These are phyloP conservation scores for Plebejus melissa DNA, from an alignment of 2,888 invertebrate species.

Conservation along the genomic window DNA sequence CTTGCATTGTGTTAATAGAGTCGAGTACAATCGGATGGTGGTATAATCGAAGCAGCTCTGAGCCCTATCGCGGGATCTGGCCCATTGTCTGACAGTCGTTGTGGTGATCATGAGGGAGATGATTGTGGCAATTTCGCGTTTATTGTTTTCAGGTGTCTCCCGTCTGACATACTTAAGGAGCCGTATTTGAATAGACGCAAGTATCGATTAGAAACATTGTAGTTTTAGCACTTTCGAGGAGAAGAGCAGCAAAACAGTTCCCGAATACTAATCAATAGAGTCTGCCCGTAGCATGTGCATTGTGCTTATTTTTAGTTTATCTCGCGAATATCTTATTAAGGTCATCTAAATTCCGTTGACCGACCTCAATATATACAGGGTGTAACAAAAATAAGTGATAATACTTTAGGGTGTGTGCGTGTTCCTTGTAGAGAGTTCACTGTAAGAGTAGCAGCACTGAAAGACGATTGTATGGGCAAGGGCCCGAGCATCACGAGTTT, in stretches of 20 bases:
- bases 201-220: slow-evolving; percentile 24
- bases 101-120: slow-evolving; percentile 73
- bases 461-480: too few species aligned
- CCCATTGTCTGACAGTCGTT: slow-evolving; percentile 72
- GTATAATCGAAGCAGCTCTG: slow-evolving; percentile 77
- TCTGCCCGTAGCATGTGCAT: neutral
- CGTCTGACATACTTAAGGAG: slow-evolving; percentile 53
- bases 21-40: slow-evolving; percentile 77
- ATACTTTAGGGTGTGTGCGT: too few species aligned
- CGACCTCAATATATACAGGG: too few species aligned
- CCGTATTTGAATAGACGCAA: slow-evolving; percentile 25
- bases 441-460: too few species aligned
- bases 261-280: neutral
- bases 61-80: slow-evolving; percentile 75
- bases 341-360: too few species aligned
- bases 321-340: neutral
- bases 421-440: too few species aligned
- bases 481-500: too few species aligned
- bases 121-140: slow-evolving; percentile 74
- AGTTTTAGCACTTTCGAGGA: slow-evolving; percentile 33
- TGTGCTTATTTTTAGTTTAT: neutral
- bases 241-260: neutral
- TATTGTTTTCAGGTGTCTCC: slow-evolving; percentile 75
- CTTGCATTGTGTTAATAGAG: slow-evolving; percentile 48
- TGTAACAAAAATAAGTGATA: too few species aligned